A percentile compares a stretch with the other conserved stretches of the same genome.
Conservation (phyloP, 2,113 vertebrate genomes). For the Erythrolamprus reginae region DNA sequence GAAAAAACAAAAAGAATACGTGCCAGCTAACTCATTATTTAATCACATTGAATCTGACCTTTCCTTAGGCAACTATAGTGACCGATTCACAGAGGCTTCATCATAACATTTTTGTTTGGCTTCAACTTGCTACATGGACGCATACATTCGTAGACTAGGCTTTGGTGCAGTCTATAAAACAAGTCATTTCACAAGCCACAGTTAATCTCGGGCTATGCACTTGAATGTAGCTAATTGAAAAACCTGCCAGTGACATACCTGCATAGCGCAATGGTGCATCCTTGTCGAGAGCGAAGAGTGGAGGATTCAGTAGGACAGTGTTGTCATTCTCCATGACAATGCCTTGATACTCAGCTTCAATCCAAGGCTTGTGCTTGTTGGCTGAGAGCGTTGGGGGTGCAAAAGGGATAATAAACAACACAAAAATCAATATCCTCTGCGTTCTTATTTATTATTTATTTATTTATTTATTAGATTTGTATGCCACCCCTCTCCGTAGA, state of each 20-base stretch:
- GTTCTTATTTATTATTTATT: too few relatives aligned
- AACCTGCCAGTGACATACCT: constrained; percentile 66
- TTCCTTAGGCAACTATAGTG: neutral
- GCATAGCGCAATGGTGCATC: constrained; percentile 94
- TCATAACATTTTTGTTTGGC: neutral
- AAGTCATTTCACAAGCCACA: neutral
- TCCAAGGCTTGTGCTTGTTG: constrained; percentile 99
- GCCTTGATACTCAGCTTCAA: constrained; percentile 96
- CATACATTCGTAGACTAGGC: neutral
- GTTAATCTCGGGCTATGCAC: neutral
- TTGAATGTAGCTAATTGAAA: neutral
- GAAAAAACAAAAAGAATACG: neutral
- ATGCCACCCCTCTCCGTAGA: too few relatives aligned
- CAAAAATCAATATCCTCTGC: neutral
- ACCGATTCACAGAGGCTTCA: neutral
- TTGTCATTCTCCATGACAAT: constrained; percentile 99
- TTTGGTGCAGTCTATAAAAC: neutral
- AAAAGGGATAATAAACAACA: constrained; percentile 23
- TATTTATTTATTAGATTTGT: too few relatives aligned
- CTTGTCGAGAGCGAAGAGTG: constrained; percentile 95
- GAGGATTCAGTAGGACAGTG: constrained; percentile 93
- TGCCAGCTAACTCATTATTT: neutral
- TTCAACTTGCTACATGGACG: neutral
- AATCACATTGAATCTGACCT: neutral
- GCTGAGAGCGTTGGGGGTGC: constrained; percentile 66